phyloP scores from a whole-genome alignment of 2,888 invertebrate genomes.

The Drosophila falleni region DNA sequence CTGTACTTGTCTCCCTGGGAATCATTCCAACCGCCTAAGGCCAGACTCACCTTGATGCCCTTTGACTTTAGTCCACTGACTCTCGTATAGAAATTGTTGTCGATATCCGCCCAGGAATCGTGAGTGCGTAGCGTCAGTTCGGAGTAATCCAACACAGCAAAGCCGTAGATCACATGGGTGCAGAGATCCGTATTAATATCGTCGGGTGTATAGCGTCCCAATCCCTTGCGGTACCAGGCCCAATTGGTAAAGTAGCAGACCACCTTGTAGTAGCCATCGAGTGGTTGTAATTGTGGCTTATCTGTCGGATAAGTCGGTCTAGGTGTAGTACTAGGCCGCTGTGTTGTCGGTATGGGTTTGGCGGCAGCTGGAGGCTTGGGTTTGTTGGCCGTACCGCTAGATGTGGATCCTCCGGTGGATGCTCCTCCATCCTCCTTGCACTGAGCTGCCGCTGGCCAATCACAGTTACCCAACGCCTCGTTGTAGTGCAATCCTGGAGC shows the following conservation, averaged over 20 bases:
- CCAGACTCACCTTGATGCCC: slow-evolving; percentile 93
- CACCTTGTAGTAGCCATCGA: slow-evolving; percentile 91
- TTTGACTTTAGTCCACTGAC: slow-evolving; percentile 92
- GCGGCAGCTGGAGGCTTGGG: slow-evolving; percentile 59
- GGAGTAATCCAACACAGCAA: slow-evolving; percentile 94
- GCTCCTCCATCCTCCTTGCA: slow-evolving; percentile 84
- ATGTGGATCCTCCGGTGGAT: slow-evolving; percentile 17
- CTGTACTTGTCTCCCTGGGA: slow-evolving; percentile 96
- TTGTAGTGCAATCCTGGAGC: slow-evolving; percentile 91
- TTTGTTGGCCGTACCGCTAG: slow-evolving; percentile 21
- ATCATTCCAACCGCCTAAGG: slow-evolving; percentile 98
- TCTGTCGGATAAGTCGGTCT: slow-evolving; percentile 82
- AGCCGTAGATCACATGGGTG: slow-evolving; percentile 97
- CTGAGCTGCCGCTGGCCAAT: slow-evolving; percentile 90
- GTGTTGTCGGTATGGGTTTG: slow-evolving; percentile 77
- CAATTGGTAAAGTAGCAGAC: slow-evolving; percentile 97
- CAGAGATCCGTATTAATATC: slow-evolving; percentile 94
- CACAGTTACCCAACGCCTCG: slow-evolving; percentile 89
- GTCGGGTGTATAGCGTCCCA: slow-evolving; percentile 93
- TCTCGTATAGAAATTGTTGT: slow-evolving; percentile 94
- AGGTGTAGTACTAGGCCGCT: slow-evolving; percentile 75
- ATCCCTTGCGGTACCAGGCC: slow-evolving; percentile 95
- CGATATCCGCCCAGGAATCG: slow-evolving; percentile 96
- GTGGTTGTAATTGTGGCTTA: slow-evolving; percentile 84
- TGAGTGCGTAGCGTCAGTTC: slow-evolving; percentile 92